Base-by-base conservation (phyloP, 2,113 vertebrate species). In the Corvus moneduloides region DNA sequence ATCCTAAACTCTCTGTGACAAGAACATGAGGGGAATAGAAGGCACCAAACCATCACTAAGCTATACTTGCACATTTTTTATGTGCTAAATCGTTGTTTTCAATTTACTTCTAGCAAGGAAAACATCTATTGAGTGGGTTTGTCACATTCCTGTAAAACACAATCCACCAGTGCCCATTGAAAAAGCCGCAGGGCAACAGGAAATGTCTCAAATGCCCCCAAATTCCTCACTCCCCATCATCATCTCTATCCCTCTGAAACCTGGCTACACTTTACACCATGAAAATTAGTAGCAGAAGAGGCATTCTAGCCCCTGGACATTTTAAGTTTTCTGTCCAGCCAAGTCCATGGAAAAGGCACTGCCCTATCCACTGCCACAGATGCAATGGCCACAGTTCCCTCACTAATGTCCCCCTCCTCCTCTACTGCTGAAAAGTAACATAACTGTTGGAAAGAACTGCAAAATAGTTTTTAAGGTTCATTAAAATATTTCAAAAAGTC, bases 401-500 rank as follows among this genome's bases (percentile, higher is more conserved):
- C 30, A 3, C 52, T 32, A 89, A 49, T 2, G 8, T 11, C 22
- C 11, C 61, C 37, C 46, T n/a, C 21, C 16, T 13, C 9, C 33
- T 6, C 24, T 49, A 48, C 30, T 64, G 55, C 94, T 92, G 64
- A 93, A 80, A 69, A 75, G 85, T 63, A 87, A 84, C 67, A 63
- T 79, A 91, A 49, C 35, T 71, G 26, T 77, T 96, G 90, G 94
- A 91, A 92, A 80, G 79, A 80, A 71, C 61, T 68, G 61, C 75
- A 81, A 93, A 94, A 85, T 15, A 77, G 75, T 77, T 96, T 94
- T 77, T 81, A 90, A 85, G 55, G 51, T 61, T 96, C 95, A 95
- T 96, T 94, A 95, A 95, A 93, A 92, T 92, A 84, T 92, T 94
- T 94, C 94, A 86, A 83, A 96, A 96, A 92, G 92, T 92, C 86